Conservation (phyloP, 2,888 invertebrate species). For the Andrena bicolor region DNA sequence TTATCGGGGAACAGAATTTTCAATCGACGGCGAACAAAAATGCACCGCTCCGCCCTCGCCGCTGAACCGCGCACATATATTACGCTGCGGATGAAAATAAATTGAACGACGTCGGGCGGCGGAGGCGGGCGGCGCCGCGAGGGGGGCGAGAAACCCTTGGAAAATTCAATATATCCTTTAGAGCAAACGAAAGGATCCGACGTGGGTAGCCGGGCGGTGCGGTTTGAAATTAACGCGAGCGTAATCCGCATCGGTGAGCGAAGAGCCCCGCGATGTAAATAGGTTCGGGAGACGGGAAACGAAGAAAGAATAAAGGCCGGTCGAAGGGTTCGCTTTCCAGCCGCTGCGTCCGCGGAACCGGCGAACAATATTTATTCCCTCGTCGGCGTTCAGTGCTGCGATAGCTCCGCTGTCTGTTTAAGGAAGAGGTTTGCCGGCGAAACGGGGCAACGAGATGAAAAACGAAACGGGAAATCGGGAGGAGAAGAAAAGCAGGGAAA, state of each 20-base stretch:
- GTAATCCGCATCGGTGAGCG: slow-evolving; percentile 19
- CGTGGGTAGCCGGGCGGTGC: slow-evolving; percentile 3
- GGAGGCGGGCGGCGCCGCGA: slow-evolving; percentile 7
- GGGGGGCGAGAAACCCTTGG: slow-evolving; percentile 27
- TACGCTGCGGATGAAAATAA: slow-evolving; percentile 47
- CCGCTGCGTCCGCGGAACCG: slow-evolving; percentile 23
- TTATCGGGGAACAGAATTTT: slow-evolving; percentile 38
- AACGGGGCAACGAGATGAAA: not conserved
- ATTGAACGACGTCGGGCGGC: slow-evolving; percentile 28
- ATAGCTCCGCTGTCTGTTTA: slow-evolving; percentile 33
- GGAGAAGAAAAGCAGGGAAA: not conserved
- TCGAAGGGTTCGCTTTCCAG: slow-evolving; percentile 30
- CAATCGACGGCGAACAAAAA: slow-evolving; percentile 36
- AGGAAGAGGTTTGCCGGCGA: not conserved
- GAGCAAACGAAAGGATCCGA: slow-evolving; percentile 34
- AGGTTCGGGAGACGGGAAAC: not conserved
- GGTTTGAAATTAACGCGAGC: slow-evolving; percentile 58
- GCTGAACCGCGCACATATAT: slow-evolving; percentile 7
- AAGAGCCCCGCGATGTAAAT: slow-evolving; percentile 3
- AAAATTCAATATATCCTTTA: slow-evolving; percentile 56
- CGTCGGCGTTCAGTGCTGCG: slow-evolving; percentile 1
- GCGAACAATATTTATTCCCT: slow-evolving; percentile 54
- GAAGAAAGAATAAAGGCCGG: slow-evolving; percentile 12
- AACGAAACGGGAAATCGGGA: not conserved
- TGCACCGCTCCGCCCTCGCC: not conserved